phyloP scores from a whole-genome alignment of 2,888 invertebrate genomes.

The Lepidochrysops patricia region DNA sequence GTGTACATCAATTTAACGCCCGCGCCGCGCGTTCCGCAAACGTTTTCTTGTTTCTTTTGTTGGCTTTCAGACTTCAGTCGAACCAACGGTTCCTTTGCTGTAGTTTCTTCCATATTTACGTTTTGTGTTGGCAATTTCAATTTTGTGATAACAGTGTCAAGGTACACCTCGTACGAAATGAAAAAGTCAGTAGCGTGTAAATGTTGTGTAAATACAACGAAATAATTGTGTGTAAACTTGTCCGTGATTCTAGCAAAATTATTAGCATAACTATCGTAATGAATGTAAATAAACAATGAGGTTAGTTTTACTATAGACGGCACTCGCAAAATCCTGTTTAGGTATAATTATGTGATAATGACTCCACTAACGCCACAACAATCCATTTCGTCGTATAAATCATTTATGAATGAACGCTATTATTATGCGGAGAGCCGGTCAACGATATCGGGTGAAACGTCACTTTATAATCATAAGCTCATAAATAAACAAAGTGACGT shows the following conservation, averaged over 20 bases:
- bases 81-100: no score
- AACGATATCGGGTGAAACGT: conserved; percentile 68
- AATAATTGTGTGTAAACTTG: not conserved
- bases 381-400: conserved; percentile 69
- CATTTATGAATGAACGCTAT: conserved; percentile 67
- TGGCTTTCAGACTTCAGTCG: not conserved
- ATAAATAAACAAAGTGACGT: conserved; percentile 71
- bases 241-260: not conserved
- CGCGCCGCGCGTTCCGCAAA: not conserved
- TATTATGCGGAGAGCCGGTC: conserved; percentile 61
- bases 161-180: not conserved
- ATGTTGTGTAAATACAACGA: not conserved
- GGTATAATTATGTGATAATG: conserved; percentile 64
- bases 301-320: conserved; percentile 56
- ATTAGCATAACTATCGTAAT: conserved; percentile 18
- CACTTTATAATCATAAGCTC: conserved; percentile 72
- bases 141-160: not conserved
- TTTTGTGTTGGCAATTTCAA: no score
- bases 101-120: no score
- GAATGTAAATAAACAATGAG: conserved; percentile 37
- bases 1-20: not conserved
- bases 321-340: conserved; percentile 67
- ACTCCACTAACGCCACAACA: conserved; percentile 61
- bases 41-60: not conserved
- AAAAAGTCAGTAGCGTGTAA: not conserved